Evolutionary conservation across 2,888 invertebrate genomes (phyloP).

Genomic region (Volucella inflata): DNA sequence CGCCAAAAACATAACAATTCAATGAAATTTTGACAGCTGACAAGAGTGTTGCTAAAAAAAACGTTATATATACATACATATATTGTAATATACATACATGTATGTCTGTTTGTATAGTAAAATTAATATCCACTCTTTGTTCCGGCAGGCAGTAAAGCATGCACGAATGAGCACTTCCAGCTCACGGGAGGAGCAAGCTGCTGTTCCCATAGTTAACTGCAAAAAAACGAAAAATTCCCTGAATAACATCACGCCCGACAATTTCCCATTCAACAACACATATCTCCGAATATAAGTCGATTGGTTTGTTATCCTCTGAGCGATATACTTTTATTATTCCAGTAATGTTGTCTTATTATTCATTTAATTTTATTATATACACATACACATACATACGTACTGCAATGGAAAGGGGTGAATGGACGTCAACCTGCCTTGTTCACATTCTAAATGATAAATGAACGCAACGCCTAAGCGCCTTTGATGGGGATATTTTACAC

Average conservation of each 20-base stretch:
- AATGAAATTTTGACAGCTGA: conserved; percentile 31
- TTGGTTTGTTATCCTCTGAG: background rate
- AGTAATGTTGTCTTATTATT: conserved; percentile 41
- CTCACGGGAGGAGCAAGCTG: background rate
- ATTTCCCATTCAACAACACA: background rate
- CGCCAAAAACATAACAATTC: conserved; percentile 22
- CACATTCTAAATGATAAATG: conserved; percentile 21
- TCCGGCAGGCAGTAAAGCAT: background rate
- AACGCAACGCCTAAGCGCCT: conserved; percentile 1
- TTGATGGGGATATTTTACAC: background rate
- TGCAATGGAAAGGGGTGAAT: background rate
- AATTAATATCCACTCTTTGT: conserved; percentile 37
- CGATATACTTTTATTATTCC: conserved; percentile 29
- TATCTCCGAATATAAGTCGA: background rate
- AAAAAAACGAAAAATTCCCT: conserved; percentile 9
- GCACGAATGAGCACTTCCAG: background rate
- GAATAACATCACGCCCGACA: conserved; percentile 16
- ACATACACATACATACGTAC: background rate
- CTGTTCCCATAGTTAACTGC: background rate
- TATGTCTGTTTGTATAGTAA: background rate
- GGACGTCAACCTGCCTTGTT: conserved; percentile 12
- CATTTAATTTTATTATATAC: background rate
- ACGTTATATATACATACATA: background rate
- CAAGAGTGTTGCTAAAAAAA: conserved; percentile 5
- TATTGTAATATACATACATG: background rate